These are phyloP conservation scores for Ridgeia piscesae DNA, from an alignment of 1,140 invertebrate species.

Conservation along the genomic window DNA sequence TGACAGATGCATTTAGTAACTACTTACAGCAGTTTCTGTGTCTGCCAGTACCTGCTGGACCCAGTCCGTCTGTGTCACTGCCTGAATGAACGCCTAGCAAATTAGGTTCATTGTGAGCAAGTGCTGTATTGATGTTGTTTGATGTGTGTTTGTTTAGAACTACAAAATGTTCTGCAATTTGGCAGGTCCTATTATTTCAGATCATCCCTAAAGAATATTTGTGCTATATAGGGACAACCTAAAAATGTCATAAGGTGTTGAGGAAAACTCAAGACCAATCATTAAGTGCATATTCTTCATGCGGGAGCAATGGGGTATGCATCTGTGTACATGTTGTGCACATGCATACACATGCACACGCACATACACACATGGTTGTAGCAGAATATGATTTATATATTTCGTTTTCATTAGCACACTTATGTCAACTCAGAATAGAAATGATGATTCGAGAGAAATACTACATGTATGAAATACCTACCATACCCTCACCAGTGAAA, in stretches of 20 bases:
- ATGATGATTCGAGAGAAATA: no score
- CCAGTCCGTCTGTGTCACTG: not conserved
- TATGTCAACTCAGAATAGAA: no score
- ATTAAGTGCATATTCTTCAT: no score
- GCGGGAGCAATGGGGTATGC: no score
- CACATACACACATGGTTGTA: no score
- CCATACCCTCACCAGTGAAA: not conserved
- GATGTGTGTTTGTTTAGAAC: not conserved
- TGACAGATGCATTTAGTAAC: not conserved
- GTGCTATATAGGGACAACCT: not conserved
- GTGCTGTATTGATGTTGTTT: not conserved
- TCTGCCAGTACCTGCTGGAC: no score
- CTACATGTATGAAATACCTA: not conserved
- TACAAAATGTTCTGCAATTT: not conserved
- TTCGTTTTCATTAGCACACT: not conserved
- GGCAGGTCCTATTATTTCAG: no score
- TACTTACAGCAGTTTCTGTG: not conserved
- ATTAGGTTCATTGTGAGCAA: not conserved
- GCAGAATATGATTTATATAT: not conserved
- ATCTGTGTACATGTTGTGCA: no score
- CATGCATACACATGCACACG: no score
- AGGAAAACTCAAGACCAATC: not conserved
- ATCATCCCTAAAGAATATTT: no score
- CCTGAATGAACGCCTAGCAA: not conserved
- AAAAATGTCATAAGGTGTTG: not conserved